A percentile compares a stretch with the other conserved stretches of the same genome.
These are phyloP conservation scores for Rhynchomys soricoides DNA, from an alignment of 2,113 vertebrate genomes.

Conservation along the genomic window DNA sequence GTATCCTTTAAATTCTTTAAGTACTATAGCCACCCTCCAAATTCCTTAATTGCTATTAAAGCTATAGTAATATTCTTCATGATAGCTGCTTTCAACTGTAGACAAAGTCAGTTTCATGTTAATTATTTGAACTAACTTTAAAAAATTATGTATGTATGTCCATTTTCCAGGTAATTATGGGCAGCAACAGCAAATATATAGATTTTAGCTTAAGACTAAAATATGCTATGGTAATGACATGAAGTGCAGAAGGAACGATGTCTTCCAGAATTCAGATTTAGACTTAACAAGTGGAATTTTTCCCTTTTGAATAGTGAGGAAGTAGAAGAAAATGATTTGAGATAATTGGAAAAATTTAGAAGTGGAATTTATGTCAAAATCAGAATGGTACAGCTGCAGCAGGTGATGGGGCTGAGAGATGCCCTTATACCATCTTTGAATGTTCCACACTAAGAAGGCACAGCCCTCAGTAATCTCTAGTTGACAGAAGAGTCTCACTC, in stretches of 20 bases:
- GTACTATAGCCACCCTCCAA: neutral
- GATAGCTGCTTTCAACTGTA: neutral
- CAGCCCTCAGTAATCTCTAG: neutral
- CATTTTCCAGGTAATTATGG: neutral
- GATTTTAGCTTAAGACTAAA: neutral
- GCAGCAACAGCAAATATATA: neutral
- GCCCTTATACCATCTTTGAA: constrained; percentile 12
- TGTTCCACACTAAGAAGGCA: neutral
- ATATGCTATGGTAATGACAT: neutral
- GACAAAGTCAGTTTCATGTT: neutral
- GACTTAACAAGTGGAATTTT: neutral
- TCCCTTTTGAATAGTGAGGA: neutral
- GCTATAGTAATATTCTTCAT: neutral
- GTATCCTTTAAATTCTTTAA: neutral
- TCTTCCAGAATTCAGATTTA: neutral
- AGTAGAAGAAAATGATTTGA: neutral
- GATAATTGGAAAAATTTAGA: neutral
- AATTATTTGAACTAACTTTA: neutral
- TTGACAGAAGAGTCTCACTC: neutral
- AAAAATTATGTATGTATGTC: neutral
- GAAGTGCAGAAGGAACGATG: neutral
- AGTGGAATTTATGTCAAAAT: constrained; percentile 12
- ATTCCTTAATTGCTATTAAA: neutral
- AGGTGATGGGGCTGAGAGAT: neutral
- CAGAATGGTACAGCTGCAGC: neutral